A percentile compares a stretch with the other conserved stretches of the same genome.
Conservation (phyloP, 2,113 vertebrate species). For the Ceuthmochares aereus region DNA sequence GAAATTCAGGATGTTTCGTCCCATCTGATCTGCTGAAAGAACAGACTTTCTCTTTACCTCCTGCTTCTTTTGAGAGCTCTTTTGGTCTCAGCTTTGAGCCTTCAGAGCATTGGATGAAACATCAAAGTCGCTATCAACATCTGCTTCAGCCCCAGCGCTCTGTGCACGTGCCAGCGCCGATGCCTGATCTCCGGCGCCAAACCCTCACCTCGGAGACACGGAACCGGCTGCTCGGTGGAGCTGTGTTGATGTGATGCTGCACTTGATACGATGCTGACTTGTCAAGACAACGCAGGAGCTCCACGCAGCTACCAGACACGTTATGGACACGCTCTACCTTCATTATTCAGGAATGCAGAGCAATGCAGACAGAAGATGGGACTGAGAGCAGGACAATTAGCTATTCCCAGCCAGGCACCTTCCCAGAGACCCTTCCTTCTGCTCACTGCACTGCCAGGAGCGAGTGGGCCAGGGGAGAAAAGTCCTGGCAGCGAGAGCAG, state of each 20-base stretch:
- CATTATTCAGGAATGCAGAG: neutral
- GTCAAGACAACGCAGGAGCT: constrained; percentile 35
- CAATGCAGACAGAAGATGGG: neutral
- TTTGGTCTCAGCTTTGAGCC: constrained; percentile 40
- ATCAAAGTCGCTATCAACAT: constrained; percentile 59
- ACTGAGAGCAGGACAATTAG: neutral
- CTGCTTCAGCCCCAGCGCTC: neutral
- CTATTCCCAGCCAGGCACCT: neutral
- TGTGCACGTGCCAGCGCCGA: neutral
- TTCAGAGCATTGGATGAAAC: constrained; percentile 44
- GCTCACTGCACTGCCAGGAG: neutral
- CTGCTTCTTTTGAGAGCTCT: neutral
- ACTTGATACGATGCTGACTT: constrained; percentile 36
- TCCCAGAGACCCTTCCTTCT: neutral
- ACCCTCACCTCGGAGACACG: fast-evolving
- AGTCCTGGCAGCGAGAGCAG: neutral
- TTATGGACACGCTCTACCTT: neutral
- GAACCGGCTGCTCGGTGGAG: constrained; percentile 1
- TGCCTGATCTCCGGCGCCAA: constrained; percentile 18
- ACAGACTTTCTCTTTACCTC: constrained; percentile 12
- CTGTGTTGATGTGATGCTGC: neutral
- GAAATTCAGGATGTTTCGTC: constrained; percentile 30
- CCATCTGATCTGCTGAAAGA: constrained; percentile 39
- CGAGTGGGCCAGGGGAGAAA: neutral
- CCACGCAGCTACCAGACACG: neutral